Evolutionary conservation across 2,113 vertebrate genomes (phyloP), one percentile per base, ranked within the genome.

Genomic region (Cochlearius cochlearius): DNA sequence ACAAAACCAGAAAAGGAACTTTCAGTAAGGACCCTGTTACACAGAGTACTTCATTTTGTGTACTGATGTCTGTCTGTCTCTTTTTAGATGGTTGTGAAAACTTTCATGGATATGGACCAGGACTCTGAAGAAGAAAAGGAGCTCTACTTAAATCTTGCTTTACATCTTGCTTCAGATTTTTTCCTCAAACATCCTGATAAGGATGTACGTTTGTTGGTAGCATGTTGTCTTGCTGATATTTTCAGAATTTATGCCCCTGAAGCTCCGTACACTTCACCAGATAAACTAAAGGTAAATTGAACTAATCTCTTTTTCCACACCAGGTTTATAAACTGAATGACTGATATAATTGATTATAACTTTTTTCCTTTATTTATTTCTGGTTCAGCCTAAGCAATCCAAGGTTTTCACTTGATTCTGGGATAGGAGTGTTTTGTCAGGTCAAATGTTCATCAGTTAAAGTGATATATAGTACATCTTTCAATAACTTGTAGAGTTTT

Each of bases 81-180:
- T 92, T 58, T 95, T 27, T 97, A 99, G 99, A 99, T 99, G 99
- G 99, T 99, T 97, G 99, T 99, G 76, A 99, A 99, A 98, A 99
- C 99, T 52, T 99, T 99, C 97, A 99, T 99, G 99, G 99, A 99
- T 97, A 99, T 99, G 99, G 99, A 99, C 97, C 99, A 99, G 97
- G 99, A 99, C 94, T 99, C 99, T 9, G 99, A 99, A 98, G 99
- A 99, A 96, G 99, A 99, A 98, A 99, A 99, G 97, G 99, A 99
- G 92, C 98, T 99, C 25, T 99, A 99, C 94, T 96, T 99, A 88
- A 99, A 99, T 96, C 98, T 99, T 85, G 99, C 99, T 58, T 98
- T 99, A 90, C 99, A 99, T 96, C 98, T 99, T 96, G 99, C 99
- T 88, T 99, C 99, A 47, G 99, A 99, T 95, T 99, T 99, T 97